phyloP scores from a whole-genome alignment of 2,888 invertebrate species.

The Trachelus iudaicus region DNA sequence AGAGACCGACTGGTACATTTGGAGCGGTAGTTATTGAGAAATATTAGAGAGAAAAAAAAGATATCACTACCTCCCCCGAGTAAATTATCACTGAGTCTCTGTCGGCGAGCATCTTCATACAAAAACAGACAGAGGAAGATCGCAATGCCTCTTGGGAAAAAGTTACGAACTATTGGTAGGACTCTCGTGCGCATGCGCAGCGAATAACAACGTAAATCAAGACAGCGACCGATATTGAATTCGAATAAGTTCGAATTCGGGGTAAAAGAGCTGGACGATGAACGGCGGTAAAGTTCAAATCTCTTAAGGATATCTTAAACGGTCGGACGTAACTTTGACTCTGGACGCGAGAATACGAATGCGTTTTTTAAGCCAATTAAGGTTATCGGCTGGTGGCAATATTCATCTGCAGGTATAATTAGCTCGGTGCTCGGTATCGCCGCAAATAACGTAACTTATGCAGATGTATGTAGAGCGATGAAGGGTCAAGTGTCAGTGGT shows the following conservation, averaged over 20 bases:
- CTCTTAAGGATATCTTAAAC: not conserved
- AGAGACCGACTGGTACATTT: not conserved
- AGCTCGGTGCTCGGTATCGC: conserved; percentile 21
- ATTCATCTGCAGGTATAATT: conserved; percentile 45
- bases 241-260: not conserved
- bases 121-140: not conserved
- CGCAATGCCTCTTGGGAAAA: not conserved
- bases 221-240: not conserved
- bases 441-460: conserved; percentile 50
- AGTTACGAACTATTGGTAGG: not conserved
- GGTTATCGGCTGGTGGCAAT: conserved; percentile 49
- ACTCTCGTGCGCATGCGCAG: not conserved
- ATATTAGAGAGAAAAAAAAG: not conserved
- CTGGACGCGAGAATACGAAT: conserved; percentile 33
- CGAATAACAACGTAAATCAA: not conserved
- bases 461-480: conserved; percentile 60
- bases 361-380: conserved; percentile 42
- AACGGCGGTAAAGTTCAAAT: not conserved
- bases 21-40: not conserved
- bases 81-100: not conserved
- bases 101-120: not conserved
- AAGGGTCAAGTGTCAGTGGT: conserved; percentile 56
- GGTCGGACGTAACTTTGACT: not conserved
- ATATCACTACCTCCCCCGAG: no score
- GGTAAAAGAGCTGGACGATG: not conserved